Percentiles rank a stretch among this genome's conserved stretches.
phyloP scores from a whole-genome alignment of 2,113 vertebrate species.

The Lepidiolamprologus cunningtoni region DNA sequence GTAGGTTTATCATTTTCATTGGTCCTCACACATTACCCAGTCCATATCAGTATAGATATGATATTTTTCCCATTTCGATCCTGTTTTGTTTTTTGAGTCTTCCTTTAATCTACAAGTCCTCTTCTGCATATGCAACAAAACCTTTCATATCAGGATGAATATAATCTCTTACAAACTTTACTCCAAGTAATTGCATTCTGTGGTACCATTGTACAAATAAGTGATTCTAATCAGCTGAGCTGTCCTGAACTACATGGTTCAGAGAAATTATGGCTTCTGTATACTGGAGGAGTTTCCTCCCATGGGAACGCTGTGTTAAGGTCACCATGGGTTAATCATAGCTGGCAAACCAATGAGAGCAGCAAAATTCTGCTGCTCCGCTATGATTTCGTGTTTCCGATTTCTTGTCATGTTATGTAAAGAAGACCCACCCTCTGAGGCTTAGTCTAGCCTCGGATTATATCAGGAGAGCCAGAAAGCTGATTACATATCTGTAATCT shows the following conservation, averaged over 20 bases:
- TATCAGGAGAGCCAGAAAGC: background rate
- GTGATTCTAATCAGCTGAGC: background rate
- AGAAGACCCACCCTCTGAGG: background rate
- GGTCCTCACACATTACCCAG: background rate
- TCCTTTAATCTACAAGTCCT: background rate
- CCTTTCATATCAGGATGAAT: background rate
- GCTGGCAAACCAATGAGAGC: background rate
- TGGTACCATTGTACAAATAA: background rate
- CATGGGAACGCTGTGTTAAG: background rate
- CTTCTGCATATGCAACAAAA: background rate
- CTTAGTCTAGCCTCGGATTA: conserved; percentile 4
- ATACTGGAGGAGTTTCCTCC: background rate
- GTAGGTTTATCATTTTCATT: background rate
- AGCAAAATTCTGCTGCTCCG: background rate
- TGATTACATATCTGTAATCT: conserved; percentile 35
- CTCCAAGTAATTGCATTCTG: background rate
- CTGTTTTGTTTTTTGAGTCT: background rate
- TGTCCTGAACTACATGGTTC: background rate
- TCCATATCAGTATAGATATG: background rate
- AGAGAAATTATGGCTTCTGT: background rate
- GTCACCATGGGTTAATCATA: background rate
- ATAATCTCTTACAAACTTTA: background rate
- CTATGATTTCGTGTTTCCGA: background rate
- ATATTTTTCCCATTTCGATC: background rate
- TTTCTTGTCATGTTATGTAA: conserved; percentile 17